Evolutionary conservation across 1,140 invertebrate species (phyloP).

Genomic region (Nasonia longicornis): DNA sequence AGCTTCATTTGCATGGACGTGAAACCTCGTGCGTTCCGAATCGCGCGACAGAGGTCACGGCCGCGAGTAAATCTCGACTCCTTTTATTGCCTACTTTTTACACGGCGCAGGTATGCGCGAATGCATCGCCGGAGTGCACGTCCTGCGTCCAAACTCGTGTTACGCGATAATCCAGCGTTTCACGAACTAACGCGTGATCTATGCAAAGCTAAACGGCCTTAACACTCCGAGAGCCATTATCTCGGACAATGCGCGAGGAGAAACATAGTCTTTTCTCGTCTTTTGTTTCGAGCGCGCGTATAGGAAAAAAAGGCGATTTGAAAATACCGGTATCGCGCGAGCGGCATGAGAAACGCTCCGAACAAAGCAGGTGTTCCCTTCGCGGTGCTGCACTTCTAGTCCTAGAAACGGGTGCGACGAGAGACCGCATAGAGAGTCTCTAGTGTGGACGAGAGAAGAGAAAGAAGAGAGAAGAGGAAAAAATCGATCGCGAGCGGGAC

Average conservation of each 20-base stretch:
- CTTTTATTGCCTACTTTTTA: too few species aligned
- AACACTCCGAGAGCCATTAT: neutral
- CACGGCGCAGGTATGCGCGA: too few species aligned
- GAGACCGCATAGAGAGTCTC: conserved; percentile 22
- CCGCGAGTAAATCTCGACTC: too few species aligned
- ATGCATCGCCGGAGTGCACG: too few species aligned
- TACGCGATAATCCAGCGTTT: too few species aligned
- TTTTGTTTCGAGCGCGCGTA: neutral
- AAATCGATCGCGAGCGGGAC: conserved; percentile 31
- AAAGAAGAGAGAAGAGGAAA: conserved; percentile 25
- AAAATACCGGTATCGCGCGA: conserved; percentile 31
- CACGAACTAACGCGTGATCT: too few species aligned
- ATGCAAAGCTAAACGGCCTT: too few species aligned
- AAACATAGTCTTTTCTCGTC: neutral
- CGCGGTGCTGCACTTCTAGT: conserved; percentile 42
- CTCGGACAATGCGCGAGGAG: neutral
- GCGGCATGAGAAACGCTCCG: conserved; percentile 18
- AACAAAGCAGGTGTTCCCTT: conserved; percentile 41
- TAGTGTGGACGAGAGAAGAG: conserved; percentile 30
- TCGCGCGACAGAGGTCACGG: too few species aligned
- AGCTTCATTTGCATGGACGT: neutral
- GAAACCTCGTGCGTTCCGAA: too few species aligned
- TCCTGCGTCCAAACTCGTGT: too few species aligned
- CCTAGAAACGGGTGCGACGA: conserved; percentile 38
- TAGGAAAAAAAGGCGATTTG: conserved; percentile 2